Evolutionary conservation across 2,113 vertebrate genomes (phyloP).

Genomic region (Chlamydotis undulata): DNA sequence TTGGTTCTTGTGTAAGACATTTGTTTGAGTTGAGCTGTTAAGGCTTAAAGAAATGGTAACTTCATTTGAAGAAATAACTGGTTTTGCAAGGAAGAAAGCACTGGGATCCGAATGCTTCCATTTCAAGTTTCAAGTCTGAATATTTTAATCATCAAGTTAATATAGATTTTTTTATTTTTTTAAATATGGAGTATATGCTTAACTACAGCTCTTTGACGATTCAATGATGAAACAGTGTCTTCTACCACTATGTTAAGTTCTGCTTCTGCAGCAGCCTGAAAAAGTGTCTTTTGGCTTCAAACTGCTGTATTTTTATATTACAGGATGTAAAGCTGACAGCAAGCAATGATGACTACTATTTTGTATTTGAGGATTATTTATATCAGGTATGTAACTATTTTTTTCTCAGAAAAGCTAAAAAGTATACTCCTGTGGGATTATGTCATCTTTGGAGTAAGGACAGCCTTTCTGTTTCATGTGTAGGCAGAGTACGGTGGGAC

Average conservation of each 20-base stretch:
- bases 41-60: background rate
- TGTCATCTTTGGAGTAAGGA: background rate
- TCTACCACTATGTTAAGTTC: background rate
- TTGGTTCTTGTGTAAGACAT: background rate
- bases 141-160: background rate
- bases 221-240: background rate
- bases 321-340: slow-evolving; percentile 98
- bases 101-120: background rate
- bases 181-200: background rate
- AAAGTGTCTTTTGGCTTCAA: background rate
- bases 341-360: slow-evolving; percentile 98
- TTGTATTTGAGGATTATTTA: slow-evolving; percentile 99
- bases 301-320: slow-evolving; percentile 26
- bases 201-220: background rate
- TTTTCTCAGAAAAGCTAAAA: background rate
- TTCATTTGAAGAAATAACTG: background rate
- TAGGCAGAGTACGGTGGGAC: background rate
- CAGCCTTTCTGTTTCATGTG: background rate
- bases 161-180: background rate
- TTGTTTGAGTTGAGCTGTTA: background rate
- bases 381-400: slow-evolving; percentile 87
- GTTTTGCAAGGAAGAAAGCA: background rate
- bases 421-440: background rate
- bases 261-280: background rate
- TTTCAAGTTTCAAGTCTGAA: background rate